Evolutionary conservation across 2,113 vertebrate species (phyloP).

Genomic region (Leptodactylus fuscus): DNA sequence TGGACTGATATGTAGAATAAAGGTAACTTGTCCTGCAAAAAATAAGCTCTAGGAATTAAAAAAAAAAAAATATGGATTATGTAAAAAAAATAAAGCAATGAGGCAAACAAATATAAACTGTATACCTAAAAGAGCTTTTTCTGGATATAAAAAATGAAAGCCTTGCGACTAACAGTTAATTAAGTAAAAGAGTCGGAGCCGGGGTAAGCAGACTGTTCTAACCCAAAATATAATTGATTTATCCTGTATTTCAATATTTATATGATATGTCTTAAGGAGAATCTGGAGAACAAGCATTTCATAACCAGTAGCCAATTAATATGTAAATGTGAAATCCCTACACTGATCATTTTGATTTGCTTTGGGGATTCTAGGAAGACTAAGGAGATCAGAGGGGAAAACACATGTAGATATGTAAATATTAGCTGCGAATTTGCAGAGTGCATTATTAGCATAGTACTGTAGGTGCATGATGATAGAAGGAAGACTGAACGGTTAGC

Average conservation of each 20-base stretch:
- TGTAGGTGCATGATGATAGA: neutral
- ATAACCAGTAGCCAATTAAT: conserved; percentile 39
- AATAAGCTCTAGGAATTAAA: too few species aligned
- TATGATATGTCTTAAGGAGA: conserved; percentile 23
- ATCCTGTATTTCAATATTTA: conserved; percentile 30
- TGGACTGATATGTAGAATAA: too few species aligned
- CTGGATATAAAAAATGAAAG: neutral
- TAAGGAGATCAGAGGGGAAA: conserved; percentile 40
- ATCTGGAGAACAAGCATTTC: conserved; percentile 4
- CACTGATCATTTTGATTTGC: conserved; percentile 39
- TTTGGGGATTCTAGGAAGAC: conserved; percentile 35
- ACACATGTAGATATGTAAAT: conserved; percentile 42
- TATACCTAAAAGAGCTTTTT: too few species aligned
- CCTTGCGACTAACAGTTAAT: neutral
- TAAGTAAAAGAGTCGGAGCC: neutral
- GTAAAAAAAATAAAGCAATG: too few species aligned
- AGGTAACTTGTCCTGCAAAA: too few species aligned
- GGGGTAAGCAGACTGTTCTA: neutral
- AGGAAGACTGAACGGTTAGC: neutral
- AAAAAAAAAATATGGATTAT: too few species aligned
- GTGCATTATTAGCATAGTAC: neutral
- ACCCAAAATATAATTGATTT: conserved; percentile 18
- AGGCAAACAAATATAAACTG: too few species aligned
- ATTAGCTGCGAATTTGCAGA: conserved; percentile 38
- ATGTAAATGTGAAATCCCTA: conserved; percentile 49